Percentiles rank a stretch among this genome's conserved stretches.
Conservation (phyloP, 2,888 invertebrate species). For the Aricia artaxerxes region DNA sequence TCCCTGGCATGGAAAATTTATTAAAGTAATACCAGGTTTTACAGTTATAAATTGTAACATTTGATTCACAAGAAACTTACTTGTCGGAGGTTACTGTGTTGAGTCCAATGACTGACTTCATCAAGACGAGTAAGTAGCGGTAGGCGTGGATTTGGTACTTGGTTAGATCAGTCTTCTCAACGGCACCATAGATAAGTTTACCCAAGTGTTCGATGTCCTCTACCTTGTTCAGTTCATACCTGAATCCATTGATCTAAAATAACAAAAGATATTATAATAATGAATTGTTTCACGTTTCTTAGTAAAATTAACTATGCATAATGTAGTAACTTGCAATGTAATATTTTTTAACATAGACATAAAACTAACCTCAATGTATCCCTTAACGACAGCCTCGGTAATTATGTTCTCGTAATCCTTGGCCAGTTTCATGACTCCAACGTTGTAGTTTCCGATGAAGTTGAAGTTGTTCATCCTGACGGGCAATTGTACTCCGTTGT, state of each 20-base stretch:
- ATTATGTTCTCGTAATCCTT: conserved; percentile 77
- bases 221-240: conserved; percentile 60
- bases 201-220: conserved; percentile 80
- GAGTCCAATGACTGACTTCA: conserved; percentile 72
- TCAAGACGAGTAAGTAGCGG: conserved; percentile 80
- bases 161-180: conserved; percentile 64
- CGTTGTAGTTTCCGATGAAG: conserved; percentile 56
- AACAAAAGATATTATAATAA: not conserved
- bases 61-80: conserved; percentile 50
- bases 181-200: conserved; percentile 71
- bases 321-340: not conserved
- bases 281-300: not conserved
- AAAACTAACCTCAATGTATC: conserved; percentile 67
- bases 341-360: not conserved
- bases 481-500: conserved; percentile 79
- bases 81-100: conserved; percentile 61
- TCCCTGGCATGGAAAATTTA: not conserved
- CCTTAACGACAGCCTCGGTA: conserved; percentile 79
- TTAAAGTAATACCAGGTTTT: not conserved
- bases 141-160: conserved; percentile 69
- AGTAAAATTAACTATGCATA: not conserved
- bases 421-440: conserved; percentile 58
- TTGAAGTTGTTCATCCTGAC: conserved; percentile 71
- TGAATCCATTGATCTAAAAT: conserved; percentile 63
- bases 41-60: too few relatives aligned